Base-by-base conservation (phyloP, 2,888 invertebrate species). In the Lordiphosa fenestrarum region DNA sequence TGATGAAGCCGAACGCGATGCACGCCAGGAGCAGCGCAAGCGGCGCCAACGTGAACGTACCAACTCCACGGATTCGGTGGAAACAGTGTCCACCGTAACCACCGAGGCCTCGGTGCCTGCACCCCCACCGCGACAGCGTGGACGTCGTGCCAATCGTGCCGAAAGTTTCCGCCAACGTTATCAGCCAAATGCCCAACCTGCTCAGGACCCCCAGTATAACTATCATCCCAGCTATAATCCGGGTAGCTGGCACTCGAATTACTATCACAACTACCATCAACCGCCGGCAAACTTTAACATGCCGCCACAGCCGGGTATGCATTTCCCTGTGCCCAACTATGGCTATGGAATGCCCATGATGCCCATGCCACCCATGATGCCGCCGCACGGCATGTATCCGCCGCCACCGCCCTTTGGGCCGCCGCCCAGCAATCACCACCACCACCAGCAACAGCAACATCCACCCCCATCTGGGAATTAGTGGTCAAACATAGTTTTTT, bases 1-100 rank as follows among this genome's bases (percentile, higher is more conserved):
- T 87, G 98, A 98, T 86, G 98, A 98, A 81, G 92, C 94, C 60
- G 97, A 97, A 84, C 91, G 92, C 12, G 86, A 88, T 58, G 91
- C 91, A 0, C 90, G 90, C 53, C 86, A 85, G 53, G 87, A 90
- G 3, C 73, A 69, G 5, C 81, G 87, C 6, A 87, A 90, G 49
- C 86, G 89, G 33, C 78, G 83, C 6, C 75, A 83, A 19, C 73
- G 82, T 19, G 75, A 78, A 3, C 73, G 85, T 9, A 56, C 64
- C 9, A 66, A 83, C 30, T 70, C 77, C 4, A 71, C 71, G 0
- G 78, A 82, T 21, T 69, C 75, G 0, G 64, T 71, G 36, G 76
- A 76, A 0, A 69, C 72, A 0, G 63, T 54, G 3, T 13, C 59
- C 1, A 66, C 76, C 1, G 56, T 54, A 7, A 55, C 60, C 2